A percentile compares a stretch with the other conserved stretches of the same genome.
Conservation (phyloP, 2,888 invertebrate genomes). For the Eutolmus rufibarbis region DNA sequence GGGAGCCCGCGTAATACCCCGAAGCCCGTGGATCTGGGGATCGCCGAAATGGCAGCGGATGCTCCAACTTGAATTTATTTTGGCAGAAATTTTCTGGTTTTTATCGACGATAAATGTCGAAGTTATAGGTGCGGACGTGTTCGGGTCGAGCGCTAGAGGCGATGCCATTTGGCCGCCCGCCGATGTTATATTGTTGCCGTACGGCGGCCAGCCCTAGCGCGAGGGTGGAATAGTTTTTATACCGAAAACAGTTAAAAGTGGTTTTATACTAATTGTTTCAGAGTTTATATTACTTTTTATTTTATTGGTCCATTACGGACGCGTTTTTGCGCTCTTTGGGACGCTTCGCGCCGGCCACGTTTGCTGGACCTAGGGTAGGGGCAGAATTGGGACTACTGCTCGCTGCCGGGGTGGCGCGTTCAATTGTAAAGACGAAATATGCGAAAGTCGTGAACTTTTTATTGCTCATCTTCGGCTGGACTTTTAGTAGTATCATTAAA, state of each 20-base stretch:
- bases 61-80: conserved; percentile 42
- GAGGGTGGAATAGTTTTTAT: conserved; percentile 45
- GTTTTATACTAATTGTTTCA: conserved; percentile 49
- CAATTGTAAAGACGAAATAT: conserved; percentile 38
- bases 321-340: conserved; percentile 39
- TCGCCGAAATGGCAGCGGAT: conserved; percentile 2
- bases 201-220: not conserved
- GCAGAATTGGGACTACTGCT: not conserved
- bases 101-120: conserved; percentile 46
- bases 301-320: conserved; percentile 48
- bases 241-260: conserved; percentile 47
- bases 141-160: conserved; percentile 40
- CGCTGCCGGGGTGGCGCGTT: not conserved
- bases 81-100: conserved; percentile 45
- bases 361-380: not conserved
- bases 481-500: conserved; percentile 48
- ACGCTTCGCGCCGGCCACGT: conserved; percentile 1
- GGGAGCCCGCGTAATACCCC: not conserved
- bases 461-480: conserved; percentile 48
- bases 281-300: conserved; percentile 49
- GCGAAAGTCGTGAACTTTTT: conserved; percentile 47
- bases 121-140: conserved; percentile 48
- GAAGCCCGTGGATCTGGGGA: not conserved
- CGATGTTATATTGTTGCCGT: conserved; percentile 30
- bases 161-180: conserved; percentile 27